phyloP scores from a whole-genome alignment of 2,888 invertebrate genomes.

The Eupithecia abbreviata region DNA sequence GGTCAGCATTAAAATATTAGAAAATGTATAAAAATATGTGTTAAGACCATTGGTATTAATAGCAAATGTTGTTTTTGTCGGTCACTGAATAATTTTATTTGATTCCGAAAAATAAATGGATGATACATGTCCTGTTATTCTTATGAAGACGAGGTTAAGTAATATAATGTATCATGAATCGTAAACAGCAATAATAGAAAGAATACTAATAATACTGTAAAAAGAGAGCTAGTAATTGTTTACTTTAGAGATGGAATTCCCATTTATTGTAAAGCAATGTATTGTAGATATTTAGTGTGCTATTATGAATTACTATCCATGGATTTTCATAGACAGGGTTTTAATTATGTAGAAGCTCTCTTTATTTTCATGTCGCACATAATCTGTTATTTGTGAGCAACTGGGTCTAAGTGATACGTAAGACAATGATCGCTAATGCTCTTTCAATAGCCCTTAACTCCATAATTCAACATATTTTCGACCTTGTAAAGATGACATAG shows the following conservation, averaged over 20 bases:
- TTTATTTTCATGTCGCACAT: constrained; percentile 7
- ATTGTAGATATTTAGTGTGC: constrained; percentile 26
- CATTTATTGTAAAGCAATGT: constrained; percentile 13
- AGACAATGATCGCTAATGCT: constrained; percentile 34
- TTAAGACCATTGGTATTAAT: neutral
- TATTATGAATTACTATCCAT: constrained; percentile 15
- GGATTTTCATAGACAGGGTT: constrained; percentile 31
- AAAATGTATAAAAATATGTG: neutral
- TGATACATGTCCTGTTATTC: neutral
- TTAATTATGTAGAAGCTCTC: constrained; percentile 27
- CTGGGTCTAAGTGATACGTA: constrained; percentile 42
- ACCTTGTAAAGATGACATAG: constrained; percentile 36
- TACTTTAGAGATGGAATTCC: constrained; percentile 7
- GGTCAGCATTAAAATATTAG: neutral
- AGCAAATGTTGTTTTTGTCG: neutral
- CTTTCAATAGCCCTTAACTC: constrained; percentile 32
- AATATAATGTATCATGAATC: constrained; percentile 14
- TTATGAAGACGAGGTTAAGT: constrained; percentile 3
- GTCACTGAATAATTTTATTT: neutral
- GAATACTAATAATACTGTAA: constrained; percentile 15
- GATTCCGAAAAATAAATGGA: neutral
- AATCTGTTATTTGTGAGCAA: constrained; percentile 36
- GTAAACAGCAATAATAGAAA: constrained; percentile 21
- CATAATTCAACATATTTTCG: constrained; percentile 39
- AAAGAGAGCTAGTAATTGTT: constrained; percentile 23